phyloP scores from a whole-genome alignment of 2,797 vertebrate species.

The Acipenser oxyrinchus region DNA sequence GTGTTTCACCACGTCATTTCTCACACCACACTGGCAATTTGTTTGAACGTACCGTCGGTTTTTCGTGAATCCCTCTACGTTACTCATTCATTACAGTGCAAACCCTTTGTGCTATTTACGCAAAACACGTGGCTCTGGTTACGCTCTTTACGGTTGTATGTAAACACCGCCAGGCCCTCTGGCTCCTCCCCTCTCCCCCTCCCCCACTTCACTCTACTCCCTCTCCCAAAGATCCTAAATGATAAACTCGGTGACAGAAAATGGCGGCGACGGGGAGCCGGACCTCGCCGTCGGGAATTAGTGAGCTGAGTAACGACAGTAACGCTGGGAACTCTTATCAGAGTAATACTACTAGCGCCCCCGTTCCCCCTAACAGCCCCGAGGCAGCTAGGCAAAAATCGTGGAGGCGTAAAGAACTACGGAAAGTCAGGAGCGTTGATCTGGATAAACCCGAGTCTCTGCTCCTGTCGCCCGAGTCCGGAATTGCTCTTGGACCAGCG shows the following conservation, averaged over 20 bases:
- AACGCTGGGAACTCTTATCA: slow-evolving; percentile 28
- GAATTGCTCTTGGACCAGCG: slow-evolving; percentile 29
- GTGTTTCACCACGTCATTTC: too few relatives aligned
- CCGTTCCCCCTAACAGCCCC: slow-evolving; percentile 28
- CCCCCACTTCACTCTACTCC: slow-evolving; percentile 44
- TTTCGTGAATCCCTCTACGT: too few relatives aligned
- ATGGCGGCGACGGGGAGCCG: slow-evolving; percentile 73
- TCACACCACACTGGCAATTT: too few relatives aligned
- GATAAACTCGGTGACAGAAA: slow-evolving; percentile 66
- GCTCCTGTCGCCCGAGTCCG: slow-evolving; percentile 45
- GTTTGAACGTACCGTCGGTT: too few relatives aligned
- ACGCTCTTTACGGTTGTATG: slow-evolving; percentile 21
- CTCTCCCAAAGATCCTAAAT: slow-evolving; percentile 43
- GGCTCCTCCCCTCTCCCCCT: slow-evolving; percentile 30
- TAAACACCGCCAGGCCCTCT: slow-evolving; percentile 27
- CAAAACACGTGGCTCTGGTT: slow-evolving; percentile 16
- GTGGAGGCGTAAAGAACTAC: slow-evolving; percentile 72
- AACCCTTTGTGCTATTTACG: slow-evolving; percentile 6
- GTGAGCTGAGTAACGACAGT: slow-evolving; percentile 37
- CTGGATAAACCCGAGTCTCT: slow-evolving; percentile 53
- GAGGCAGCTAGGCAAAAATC: slow-evolving; percentile 49
- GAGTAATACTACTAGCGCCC: slow-evolving; percentile 19
- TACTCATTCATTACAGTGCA: too few relatives aligned
- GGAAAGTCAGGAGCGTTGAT: slow-evolving; percentile 76
- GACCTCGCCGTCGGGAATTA: slow-evolving; percentile 63